Conservation (phyloP, 64 coral and sea anemone species). For the Stichodactyla mertensii region DNA sequence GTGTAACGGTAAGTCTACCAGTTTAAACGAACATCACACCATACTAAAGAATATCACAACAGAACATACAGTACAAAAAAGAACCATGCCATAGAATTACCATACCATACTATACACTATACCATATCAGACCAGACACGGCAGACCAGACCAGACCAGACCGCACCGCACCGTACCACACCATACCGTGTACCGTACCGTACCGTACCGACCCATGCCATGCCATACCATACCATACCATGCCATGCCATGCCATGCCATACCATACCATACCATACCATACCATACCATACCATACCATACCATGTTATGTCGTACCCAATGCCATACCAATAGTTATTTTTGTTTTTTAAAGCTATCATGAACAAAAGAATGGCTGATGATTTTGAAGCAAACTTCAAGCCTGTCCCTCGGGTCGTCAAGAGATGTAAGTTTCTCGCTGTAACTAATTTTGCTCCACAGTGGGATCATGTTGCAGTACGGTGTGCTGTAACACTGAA, state of each 20-base stretch:
- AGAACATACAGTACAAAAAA: neutral
- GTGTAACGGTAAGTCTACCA: conserved; percentile 17
- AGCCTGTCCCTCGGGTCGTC: conserved; percentile 19
- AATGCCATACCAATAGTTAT: neutral
- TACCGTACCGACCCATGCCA: no score
- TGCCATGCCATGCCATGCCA: neutral
- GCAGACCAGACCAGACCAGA: no score
- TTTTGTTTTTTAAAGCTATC: conserved; percentile 10
- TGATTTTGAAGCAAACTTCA: conserved; percentile 33
- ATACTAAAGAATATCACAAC: neutral
- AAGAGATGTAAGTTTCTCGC: conserved; percentile 32
- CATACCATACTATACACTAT: no score
- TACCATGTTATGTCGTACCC: neutral
- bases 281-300: neutral
- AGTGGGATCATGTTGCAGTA: no score
- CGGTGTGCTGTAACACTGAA: no score
- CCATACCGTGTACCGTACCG: no score
- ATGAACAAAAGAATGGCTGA: conserved; percentile 48
- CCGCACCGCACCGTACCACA: no score
- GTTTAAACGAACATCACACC: no score
- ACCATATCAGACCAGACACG: neutral
- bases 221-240: neutral
- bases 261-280: neutral
- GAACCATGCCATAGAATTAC: no score
- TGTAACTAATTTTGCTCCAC: no score